Percentiles rank a stretch among this genome's conserved stretches.
Evolutionary conservation across 2,797 vertebrate genomes (phyloP).

Genomic region (Notolepis coatsorum): DNA sequence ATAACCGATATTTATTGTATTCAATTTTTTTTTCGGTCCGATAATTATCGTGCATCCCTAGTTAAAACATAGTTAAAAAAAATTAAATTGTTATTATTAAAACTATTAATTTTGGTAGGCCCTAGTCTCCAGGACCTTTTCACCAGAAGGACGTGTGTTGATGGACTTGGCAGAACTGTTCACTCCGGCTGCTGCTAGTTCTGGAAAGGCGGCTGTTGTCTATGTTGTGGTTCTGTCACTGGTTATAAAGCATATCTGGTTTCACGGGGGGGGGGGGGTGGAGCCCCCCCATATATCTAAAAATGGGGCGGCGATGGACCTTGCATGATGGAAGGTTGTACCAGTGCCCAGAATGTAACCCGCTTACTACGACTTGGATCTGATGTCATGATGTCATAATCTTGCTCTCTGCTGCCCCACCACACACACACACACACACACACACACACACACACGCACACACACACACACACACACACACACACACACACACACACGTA

Average conservation of each 20-base stretch:
- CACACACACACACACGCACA: too few relatives aligned
- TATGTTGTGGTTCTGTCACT: constrained; percentile 52
- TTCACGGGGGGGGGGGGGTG: constrained; percentile 28
- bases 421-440: too few relatives aligned
- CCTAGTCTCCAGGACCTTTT: too few relatives aligned
- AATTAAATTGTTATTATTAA: too few relatives aligned
- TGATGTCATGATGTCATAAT: background rate
- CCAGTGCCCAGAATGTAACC: constrained; percentile 61
- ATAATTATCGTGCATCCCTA: too few relatives aligned
- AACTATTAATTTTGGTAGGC: too few relatives aligned
- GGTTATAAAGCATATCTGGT: constrained; percentile 43
- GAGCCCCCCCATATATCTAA: constrained; percentile 50
- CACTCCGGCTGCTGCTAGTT: constrained; percentile 23
- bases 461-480: too few relatives aligned
- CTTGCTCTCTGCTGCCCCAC: too few relatives aligned
- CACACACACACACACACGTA: too few relatives aligned
- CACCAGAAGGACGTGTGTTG: background rate
- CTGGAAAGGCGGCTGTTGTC: constrained; percentile 36
- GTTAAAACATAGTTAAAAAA: too few relatives aligned
- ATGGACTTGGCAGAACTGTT: constrained; percentile 13
- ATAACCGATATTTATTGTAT: too few relatives aligned
- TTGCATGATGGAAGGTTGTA: constrained; percentile 73
- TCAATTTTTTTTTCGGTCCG: too few relatives aligned
- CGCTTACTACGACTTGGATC: constrained; percentile 60
- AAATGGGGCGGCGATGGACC: constrained; percentile 47